Percentiles rank a stretch among this genome's conserved stretches.
These are phyloP conservation scores for Lithobates sylvaticus DNA, from an alignment of 2,797 vertebrate genomes.

Conservation along the genomic window DNA sequence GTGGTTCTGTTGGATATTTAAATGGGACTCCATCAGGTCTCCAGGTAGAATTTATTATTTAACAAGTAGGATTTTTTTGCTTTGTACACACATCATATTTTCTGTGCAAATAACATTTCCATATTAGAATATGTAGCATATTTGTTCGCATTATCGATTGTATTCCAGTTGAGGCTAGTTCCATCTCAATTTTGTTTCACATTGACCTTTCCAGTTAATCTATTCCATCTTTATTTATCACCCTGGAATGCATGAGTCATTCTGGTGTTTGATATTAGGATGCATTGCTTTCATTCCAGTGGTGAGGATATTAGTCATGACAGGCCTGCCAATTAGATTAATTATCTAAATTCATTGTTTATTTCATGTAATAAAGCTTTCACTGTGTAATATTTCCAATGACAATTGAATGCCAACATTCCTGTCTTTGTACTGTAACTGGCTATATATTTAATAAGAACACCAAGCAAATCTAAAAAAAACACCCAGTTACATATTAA, in stretches of 20 bases:
- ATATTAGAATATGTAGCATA: not conserved
- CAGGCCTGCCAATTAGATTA: slow-evolving; percentile 3
- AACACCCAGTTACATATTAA: no score
- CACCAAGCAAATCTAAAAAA: no score
- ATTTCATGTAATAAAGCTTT: slow-evolving; percentile 7
- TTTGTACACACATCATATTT: not conserved
- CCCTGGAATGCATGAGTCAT: not conserved
- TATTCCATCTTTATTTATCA: slow-evolving; percentile 10
- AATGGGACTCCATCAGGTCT: no score
- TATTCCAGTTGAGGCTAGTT: slow-evolving; percentile 3
- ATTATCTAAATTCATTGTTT: slow-evolving; percentile 19
- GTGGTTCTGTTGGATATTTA: no score
- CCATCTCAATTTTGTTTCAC: not conserved
- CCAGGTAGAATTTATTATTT: not conserved
- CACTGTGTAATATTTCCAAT: not conserved
- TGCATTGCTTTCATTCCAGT: slow-evolving; percentile 27
- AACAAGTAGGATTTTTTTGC: not conserved
- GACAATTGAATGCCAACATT: not conserved
- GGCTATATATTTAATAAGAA: no score
- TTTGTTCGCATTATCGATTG: not conserved
- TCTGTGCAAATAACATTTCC: not conserved
- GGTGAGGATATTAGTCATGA: slow-evolving; percentile 15
- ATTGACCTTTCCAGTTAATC: slow-evolving; percentile 14
- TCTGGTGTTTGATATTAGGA: not conserved
- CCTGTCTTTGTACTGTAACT: not conserved